phyloP scores from a whole-genome alignment of 64 coral and sea anemone species.

The Montipora foliosa region DNA sequence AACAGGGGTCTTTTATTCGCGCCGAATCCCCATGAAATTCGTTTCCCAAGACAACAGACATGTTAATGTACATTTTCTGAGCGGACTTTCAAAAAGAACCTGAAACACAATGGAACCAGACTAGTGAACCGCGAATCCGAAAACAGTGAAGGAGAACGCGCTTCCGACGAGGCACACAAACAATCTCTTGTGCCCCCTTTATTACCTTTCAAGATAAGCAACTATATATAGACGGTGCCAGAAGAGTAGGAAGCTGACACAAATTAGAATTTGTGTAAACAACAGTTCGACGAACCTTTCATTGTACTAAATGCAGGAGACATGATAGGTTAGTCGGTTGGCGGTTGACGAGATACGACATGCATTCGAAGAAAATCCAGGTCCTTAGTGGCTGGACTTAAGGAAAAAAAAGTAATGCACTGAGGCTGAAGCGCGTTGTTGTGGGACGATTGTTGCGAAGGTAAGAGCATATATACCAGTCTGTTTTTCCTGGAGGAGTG shows the following conservation, averaged over 20 bases:
- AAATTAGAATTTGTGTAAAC: conserved; percentile 63
- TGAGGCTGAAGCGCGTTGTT: conserved; percentile 25
- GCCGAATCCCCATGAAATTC: conserved; percentile 27
- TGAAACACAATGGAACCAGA: too few species aligned
- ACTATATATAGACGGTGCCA: conserved; percentile 77
- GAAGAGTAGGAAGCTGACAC: not conserved
- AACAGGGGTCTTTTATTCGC: conserved; percentile 40
- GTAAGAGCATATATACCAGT: not conserved
- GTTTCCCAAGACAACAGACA: conserved; percentile 70
- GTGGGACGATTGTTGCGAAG: conserved; percentile 40
- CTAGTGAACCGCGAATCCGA: too few species aligned
- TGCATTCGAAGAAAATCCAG: conserved; percentile 57
- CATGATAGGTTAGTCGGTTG: conserved; percentile 55
- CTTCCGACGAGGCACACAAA: not conserved
- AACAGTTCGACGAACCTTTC: conserved; percentile 76
- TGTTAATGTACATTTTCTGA: conserved; percentile 68
- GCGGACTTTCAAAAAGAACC: conserved; percentile 36
- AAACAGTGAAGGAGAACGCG: not conserved
- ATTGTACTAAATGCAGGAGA: conserved; percentile 63
- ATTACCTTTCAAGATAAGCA: conserved; percentile 72
- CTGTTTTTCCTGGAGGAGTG: not conserved
- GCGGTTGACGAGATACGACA: conserved; percentile 53
- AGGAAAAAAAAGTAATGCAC: conserved; percentile 34
- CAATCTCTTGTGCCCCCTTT: conserved; percentile 68
- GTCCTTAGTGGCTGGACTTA: conserved; percentile 52